These are phyloP conservation scores for Budorcas taxicolor DNA, from an alignment of 2,113 vertebrate genomes.

Conservation along the genomic window DNA sequence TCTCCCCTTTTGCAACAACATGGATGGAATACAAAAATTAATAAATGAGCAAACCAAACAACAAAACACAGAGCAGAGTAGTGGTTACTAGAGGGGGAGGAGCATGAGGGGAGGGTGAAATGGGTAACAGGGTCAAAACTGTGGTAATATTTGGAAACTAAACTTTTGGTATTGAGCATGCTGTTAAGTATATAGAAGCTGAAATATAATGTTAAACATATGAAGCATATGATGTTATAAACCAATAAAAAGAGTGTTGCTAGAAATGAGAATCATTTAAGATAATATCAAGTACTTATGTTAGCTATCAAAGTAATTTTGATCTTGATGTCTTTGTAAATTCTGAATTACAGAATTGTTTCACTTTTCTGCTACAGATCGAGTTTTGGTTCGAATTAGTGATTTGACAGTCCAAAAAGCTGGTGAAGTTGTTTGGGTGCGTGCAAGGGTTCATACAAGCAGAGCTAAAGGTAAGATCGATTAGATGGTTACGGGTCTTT, in stretches of 20 bases:
- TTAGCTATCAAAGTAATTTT: background rate
- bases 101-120: background rate
- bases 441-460: constrained; percentile 96
- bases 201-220: background rate
- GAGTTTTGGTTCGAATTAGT: constrained; percentile 88
- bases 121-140: background rate
- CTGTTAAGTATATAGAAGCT: background rate
- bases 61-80: background rate
- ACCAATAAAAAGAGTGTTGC: background rate
- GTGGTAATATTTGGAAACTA: background rate
- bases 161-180: background rate
- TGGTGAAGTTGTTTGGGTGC: constrained; percentile 93
- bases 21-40: background rate
- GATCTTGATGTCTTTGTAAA: background rate
- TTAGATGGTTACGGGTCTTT: background rate
- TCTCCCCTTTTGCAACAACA: background rate
- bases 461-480: constrained; percentile 95
- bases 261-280: constrained; percentile 1
- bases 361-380: constrained; percentile 80
- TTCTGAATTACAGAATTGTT: constrained; percentile 20
- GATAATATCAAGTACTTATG: background rate
- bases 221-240: background rate
- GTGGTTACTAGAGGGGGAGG: background rate
- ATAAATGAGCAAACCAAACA: background rate
- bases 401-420: constrained; percentile 88